Conservation (phyloP, 1,140 invertebrate species). For the Pissodes strobi region DNA sequence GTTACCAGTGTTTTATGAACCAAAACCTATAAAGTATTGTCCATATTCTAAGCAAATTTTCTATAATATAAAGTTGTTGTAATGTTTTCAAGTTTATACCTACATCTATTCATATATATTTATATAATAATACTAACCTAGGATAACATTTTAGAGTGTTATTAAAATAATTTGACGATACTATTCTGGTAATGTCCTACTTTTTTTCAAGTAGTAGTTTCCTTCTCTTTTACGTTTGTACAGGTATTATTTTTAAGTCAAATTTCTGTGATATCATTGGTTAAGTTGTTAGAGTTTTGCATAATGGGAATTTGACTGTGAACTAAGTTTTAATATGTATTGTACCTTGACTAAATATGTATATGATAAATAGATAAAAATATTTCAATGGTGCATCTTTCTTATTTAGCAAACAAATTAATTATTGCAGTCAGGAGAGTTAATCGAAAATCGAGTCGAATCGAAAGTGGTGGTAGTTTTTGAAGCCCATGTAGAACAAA, state of each 20-base stretch:
- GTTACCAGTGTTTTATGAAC: conserved; percentile 14
- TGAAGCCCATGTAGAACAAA: too few relatives aligned
- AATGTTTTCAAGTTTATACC: conserved; percentile 37
- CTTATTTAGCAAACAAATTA: too few relatives aligned
- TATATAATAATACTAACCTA: background rate
- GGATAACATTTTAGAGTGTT: background rate
- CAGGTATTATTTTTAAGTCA: conserved; percentile 43
- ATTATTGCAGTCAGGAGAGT: too few relatives aligned
- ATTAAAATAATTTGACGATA: background rate
- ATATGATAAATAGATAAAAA: background rate
- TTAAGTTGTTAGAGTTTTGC: conserved; percentile 39
- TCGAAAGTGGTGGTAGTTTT: too few relatives aligned
- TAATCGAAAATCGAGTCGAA: too few relatives aligned
- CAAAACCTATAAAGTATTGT: conserved; percentile 35
- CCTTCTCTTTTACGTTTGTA: conserved; percentile 33
- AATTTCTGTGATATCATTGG: conserved; percentile 47
- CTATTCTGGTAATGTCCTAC: too few relatives aligned
- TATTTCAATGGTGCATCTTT: conserved; percentile 9
- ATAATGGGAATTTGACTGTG: conserved; percentile 40
- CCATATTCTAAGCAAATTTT: conserved; percentile 30
- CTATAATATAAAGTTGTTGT: conserved; percentile 31
- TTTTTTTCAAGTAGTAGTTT: too few relatives aligned
- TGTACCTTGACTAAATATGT: conserved; percentile 11
- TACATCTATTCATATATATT: conserved; percentile 17
- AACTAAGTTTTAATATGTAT: conserved; percentile 27